Evolutionary conservation across 1,140 invertebrate species (phyloP).

Genomic region (Cotesia chilonis): DNA sequence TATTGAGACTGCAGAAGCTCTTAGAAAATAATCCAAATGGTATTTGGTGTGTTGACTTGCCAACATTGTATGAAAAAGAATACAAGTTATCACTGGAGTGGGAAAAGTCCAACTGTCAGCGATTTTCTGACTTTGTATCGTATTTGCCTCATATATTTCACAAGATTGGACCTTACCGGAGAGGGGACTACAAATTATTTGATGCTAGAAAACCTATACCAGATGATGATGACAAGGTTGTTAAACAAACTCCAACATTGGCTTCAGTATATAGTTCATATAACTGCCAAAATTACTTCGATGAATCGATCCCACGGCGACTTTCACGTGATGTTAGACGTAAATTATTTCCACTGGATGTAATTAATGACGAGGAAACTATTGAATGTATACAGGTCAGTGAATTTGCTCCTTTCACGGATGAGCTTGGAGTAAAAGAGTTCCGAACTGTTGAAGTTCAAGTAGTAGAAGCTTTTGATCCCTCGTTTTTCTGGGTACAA

Average conservation of each 20-base stretch:
- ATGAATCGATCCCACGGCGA: slow-evolving; percentile 43
- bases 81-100: slow-evolving; percentile 54
- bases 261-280: slow-evolving; percentile 36
- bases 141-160: slow-evolving; percentile 56
- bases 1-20: slow-evolving; percentile 52
- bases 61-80: slow-evolving; percentile 48
- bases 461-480: slow-evolving; percentile 54
- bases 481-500: slow-evolving; percentile 60
- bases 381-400: slow-evolving; percentile 48
- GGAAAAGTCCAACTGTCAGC: slow-evolving; percentile 51
- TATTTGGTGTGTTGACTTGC: slow-evolving; percentile 58
- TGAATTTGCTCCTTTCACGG: slow-evolving; percentile 4
- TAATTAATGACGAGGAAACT: slow-evolving; percentile 48
- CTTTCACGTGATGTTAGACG: slow-evolving; percentile 39
- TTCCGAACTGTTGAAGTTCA: slow-evolving; percentile 37
- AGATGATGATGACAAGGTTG: not conserved
- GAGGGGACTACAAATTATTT: slow-evolving; percentile 50
- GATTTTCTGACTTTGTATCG: slow-evolving; percentile 50
- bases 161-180: slow-evolving; percentile 35
- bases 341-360: slow-evolving; percentile 46
- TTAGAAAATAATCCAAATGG: slow-evolving; percentile 53
- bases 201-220: slow-evolving; percentile 43
- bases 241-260: slow-evolving; percentile 15
- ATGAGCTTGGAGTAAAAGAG: slow-evolving; percentile 21
- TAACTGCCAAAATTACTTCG: slow-evolving; percentile 35